phyloP scores from a whole-genome alignment of 2,888 invertebrate species.

The Epistrophe eligans region DNA sequence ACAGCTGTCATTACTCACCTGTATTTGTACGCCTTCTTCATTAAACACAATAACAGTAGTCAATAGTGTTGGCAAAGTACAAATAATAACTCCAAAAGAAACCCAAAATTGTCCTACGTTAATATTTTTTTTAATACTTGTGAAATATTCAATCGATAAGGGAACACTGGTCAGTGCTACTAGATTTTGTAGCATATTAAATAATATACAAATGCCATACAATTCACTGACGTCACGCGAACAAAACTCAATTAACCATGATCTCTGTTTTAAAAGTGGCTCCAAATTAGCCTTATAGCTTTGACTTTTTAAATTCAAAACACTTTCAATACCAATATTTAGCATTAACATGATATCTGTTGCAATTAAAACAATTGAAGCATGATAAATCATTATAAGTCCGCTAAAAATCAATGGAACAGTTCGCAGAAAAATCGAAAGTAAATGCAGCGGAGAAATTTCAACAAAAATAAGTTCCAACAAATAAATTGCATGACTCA shows the following conservation, averaged over 20 bases:
- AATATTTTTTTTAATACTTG: not conserved
- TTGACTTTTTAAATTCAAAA: not conserved
- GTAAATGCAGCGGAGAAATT: not conserved
- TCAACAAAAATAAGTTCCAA: not conserved
- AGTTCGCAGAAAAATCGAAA: not conserved
- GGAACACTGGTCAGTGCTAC: not conserved
- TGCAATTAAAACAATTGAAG: not conserved
- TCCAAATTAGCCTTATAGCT: not conserved
- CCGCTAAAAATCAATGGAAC: not conserved
- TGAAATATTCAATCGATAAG: not conserved
- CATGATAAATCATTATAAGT: constrained; percentile 5
- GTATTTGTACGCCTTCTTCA: not conserved
- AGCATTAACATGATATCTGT: not conserved
- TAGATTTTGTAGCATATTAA: not conserved
- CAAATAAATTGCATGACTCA: not conserved
- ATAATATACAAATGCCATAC: constrained; percentile 15
- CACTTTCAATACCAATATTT: not conserved
- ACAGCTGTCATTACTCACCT: not conserved
- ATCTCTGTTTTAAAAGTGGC: constrained; percentile 1
- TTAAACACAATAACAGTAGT: constrained; percentile 1
- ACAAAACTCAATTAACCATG: not conserved
- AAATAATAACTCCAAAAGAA: not conserved
- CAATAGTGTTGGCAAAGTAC: not conserved
- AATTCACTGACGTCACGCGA: not conserved
- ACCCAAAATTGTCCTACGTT: not conserved